These are phyloP conservation scores for Procambarus clarkii DNA, from an alignment of 1,140 invertebrate species.

Conservation along the genomic window DNA sequence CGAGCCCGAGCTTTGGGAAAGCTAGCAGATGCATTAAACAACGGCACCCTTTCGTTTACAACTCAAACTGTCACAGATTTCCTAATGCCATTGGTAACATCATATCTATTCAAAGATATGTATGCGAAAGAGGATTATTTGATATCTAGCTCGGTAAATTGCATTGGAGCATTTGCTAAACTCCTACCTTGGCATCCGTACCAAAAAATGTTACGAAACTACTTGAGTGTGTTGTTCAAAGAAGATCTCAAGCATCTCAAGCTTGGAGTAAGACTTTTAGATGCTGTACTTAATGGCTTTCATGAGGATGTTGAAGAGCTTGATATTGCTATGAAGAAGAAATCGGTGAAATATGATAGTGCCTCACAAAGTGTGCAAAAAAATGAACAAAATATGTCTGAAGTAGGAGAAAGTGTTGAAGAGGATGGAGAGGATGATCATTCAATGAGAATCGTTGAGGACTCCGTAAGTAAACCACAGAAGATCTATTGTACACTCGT, in stretches of 20 bases:
- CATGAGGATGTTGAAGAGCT: constrained; percentile 83
- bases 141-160: constrained; percentile 75
- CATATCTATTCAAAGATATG: constrained; percentile 87
- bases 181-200: constrained; percentile 92
- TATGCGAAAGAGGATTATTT: constrained; percentile 86
- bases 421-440: background rate
- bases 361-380: background rate
- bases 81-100: constrained; percentile 87
- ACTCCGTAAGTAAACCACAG: constrained; percentile 61
- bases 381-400: background rate
- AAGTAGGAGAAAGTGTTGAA: background rate
- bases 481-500: constrained; percentile 83
- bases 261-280: constrained; percentile 87
- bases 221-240: constrained; percentile 84
- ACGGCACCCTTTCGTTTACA: constrained; percentile 79
- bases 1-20: constrained; percentile 78
- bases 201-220: constrained; percentile 86
- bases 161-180: constrained; percentile 83
- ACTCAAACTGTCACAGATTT: constrained; percentile 87
- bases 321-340: background rate
- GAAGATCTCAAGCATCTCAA: constrained; percentile 86
- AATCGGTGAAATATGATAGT: background rate
- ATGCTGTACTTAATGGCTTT: constrained; percentile 91
- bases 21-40: constrained; percentile 76
- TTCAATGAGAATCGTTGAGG: constrained; percentile 31